Evolutionary conservation across 2,797 vertebrate species (phyloP), one percentile per base, ranked within the genome.

Genomic region (Petrocephalus sullivani): DNA sequence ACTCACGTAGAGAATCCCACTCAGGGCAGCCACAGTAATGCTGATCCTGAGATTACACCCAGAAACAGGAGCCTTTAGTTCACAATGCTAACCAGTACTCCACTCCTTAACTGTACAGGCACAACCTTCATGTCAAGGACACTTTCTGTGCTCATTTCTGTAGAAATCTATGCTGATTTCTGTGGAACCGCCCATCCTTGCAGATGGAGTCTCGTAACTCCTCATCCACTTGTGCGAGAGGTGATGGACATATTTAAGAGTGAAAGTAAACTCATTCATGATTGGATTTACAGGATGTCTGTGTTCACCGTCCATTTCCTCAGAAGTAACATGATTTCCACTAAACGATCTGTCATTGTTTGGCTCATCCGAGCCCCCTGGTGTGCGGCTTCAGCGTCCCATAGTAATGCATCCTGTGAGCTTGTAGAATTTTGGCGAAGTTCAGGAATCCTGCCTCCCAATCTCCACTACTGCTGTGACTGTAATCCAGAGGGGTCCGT

Each of bases 401-500:
- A 28, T 8, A 28, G 9, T 46, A 46, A 12, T 23, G 51, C 82
- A 28, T 21, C 51, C 56, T 19, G 16, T 0, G 0, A 57, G 37
- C 71, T 78, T n/a, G 37, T 46, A 37, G 71, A 19, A 78, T 46
- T 46, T 46, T 46, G 37, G 2, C 19, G 37, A 67, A 53, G 49
- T 51, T 58, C 86, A 16, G 86, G 19, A n/a, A 78, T n/a, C 19
- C 33, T 12, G 58, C 33, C 3, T 23, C 19, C 21, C 41, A 61
- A 23, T 58, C 46, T 67, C 41, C 61, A 21, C 10, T n/a, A 87
- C n/a, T 87, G 87, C 89, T 90, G 89, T 90, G 89, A 90, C 81
- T 57, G 61, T 90, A 91, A 91, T 91, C 89, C 89, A 67, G 60
- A 81, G 88, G 90, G 91, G 90, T 89, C 88, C 89, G 90, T 88